Evolutionary conservation across 2,797 vertebrate genomes (phyloP).

Genomic region (Enteromius viviparus): DNA sequence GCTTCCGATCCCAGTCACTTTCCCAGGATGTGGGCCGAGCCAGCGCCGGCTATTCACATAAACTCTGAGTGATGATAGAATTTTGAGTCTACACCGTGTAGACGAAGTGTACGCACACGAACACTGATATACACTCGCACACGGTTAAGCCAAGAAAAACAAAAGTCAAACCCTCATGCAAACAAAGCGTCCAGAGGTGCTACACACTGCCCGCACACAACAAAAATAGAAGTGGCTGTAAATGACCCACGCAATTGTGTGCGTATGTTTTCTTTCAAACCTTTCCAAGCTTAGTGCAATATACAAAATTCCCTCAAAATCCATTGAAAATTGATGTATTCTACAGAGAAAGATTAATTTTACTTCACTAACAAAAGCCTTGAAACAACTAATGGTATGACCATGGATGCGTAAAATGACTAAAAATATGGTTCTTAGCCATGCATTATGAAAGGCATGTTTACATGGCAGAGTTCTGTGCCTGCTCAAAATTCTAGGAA

Average conservation of each 20-base stretch:
- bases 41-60: constrained; percentile 59
- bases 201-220: constrained; percentile 41
- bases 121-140: constrained; percentile 12
- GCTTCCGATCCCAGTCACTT: constrained; percentile 50
- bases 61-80: constrained; percentile 59
- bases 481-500: neutral
- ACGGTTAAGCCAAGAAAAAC: constrained; percentile 55
- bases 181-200: constrained; percentile 39
- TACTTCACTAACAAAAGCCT: neutral
- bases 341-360: neutral
- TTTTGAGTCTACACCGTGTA: constrained; percentile 38
- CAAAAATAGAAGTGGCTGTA: constrained; percentile 55
- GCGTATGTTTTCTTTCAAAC: constrained; percentile 41
- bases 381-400: neutral
- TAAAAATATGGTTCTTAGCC: constrained; percentile 6
- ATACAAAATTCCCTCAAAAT: constrained; percentile 7
- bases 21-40: constrained; percentile 53
- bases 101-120: constrained; percentile 25
- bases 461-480: neutral
- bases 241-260: constrained; percentile 50
- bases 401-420: neutral
- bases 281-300: constrained; percentile 12
- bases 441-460: neutral
- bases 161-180: constrained; percentile 40
- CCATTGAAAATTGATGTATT: neutral